phyloP scores from a whole-genome alignment of 2,797 vertebrate genomes.

The Falco naumanni region DNA sequence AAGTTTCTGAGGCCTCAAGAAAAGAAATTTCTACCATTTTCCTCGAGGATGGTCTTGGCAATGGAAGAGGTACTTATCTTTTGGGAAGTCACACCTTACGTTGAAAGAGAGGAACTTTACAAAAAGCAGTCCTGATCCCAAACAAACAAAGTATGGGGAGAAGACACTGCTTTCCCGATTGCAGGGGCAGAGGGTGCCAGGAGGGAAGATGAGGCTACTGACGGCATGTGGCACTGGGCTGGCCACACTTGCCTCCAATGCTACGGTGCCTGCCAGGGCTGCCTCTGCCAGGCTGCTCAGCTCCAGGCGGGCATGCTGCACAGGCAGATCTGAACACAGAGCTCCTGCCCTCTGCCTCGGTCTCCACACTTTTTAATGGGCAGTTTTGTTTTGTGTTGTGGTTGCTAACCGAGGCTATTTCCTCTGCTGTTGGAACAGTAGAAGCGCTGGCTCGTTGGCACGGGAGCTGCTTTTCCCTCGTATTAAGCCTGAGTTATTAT shows the following conservation, averaged over 20 bases:
- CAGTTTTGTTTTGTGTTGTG: neutral
- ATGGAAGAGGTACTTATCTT: neutral
- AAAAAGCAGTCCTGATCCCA: neutral
- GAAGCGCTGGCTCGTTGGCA: neutral
- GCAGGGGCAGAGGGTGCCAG: neutral
- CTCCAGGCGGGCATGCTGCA: neutral
- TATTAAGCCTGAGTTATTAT: conserved; percentile 72
- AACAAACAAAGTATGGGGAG: neutral
- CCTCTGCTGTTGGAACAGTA: conserved; percentile 28
- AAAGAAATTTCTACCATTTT: neutral
- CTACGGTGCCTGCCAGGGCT: neutral
- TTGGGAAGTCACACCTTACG: neutral
- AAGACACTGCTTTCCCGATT: neutral
- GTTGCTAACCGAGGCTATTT: conserved; percentile 14
- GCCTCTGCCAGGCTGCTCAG: neutral
- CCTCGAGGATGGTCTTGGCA: neutral
- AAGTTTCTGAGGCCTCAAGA: neutral
- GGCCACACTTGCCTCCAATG: fast-evolving
- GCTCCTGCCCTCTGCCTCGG: neutral
- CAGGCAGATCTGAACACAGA: neutral
- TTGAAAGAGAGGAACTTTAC: neutral
- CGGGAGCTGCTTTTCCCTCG: conserved; percentile 64
- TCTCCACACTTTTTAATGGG: neutral
- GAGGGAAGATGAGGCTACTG: neutral
- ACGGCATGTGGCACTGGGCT: fast-evolving